Conservation (phyloP, 2,113 vertebrate genomes). For the Oreochromis tanganicae region DNA sequence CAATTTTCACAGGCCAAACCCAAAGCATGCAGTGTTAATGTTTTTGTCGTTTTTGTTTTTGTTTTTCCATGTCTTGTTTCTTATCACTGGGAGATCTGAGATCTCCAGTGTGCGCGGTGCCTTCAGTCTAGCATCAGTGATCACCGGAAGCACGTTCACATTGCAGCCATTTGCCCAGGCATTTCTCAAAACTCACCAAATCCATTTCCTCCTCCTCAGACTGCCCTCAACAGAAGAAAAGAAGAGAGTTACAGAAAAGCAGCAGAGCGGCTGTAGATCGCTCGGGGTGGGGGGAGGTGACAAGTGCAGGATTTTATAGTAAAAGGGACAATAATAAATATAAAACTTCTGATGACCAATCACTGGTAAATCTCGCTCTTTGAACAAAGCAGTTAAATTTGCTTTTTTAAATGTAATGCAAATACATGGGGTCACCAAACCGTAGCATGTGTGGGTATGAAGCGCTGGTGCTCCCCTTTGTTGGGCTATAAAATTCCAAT, state of each 20-base stretch:
- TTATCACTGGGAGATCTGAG: constrained; percentile 19
- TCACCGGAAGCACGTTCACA: constrained; percentile 42
- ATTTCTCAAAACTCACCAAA: constrained; percentile 87
- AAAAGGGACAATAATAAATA: background rate
- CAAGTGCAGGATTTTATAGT: background rate
- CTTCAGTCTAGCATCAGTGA: constrained; percentile 28
- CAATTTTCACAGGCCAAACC: constrained; percentile 59
- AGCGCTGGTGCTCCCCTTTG: background rate
- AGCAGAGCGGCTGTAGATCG: background rate
- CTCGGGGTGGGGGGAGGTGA: background rate
- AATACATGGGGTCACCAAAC: background rate
- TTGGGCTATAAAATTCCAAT: background rate
- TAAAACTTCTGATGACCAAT: background rate
- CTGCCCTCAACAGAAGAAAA: constrained; percentile 83
- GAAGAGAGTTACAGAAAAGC: constrained; percentile 53
- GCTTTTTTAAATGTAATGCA: background rate
- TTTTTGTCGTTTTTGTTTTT: background rate
- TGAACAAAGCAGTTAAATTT: background rate
- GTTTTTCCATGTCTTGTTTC: background rate
- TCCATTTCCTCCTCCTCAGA: constrained; percentile 98
- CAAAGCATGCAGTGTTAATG: constrained; percentile 68
- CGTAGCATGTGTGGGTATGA: background rate
- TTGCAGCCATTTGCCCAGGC: constrained; percentile 48
- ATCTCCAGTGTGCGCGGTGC: constrained; percentile 26
- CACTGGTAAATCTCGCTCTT: background rate